Evolutionary conservation across 2,797 vertebrate species (phyloP).

Genomic region (Peromyscus eremicus): DNA sequence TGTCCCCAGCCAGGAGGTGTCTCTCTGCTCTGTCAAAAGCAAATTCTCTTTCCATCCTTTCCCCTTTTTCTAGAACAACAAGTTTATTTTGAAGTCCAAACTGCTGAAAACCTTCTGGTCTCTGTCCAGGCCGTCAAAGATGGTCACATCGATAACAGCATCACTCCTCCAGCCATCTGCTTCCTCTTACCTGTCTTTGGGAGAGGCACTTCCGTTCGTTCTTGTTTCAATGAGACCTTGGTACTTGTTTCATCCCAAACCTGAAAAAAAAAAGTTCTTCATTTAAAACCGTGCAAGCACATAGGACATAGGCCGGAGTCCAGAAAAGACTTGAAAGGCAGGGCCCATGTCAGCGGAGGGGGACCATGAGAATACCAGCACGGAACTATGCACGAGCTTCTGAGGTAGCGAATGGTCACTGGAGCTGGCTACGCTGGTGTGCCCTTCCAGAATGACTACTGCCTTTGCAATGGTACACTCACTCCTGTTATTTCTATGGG

Average conservation of each 20-base stretch:
- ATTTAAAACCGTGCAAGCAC: constrained; percentile 59
- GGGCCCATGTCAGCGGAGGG: not conserved
- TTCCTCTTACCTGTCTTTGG: constrained; percentile 72
- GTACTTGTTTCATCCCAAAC: constrained; percentile 50
- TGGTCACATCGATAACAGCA: not conserved
- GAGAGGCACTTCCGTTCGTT: constrained; percentile 39
- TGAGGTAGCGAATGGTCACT: not conserved
- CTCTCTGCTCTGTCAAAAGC: not conserved
- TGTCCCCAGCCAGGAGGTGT: not conserved
- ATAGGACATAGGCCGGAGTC: not conserved
- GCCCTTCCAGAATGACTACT: not conserved
- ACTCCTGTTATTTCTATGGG: not conserved
- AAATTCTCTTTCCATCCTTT: not conserved
- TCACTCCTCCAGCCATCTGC: not conserved
- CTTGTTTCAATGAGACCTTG: constrained; percentile 64
- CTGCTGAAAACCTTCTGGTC: not conserved
- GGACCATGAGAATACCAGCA: not conserved
- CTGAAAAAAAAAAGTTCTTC: constrained; percentile 74
- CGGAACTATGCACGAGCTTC: rapidly evolving
- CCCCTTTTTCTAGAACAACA: not conserved
- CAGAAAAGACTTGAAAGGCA: not conserved
- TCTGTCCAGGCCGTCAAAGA: not conserved
- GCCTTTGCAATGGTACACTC: not conserved
- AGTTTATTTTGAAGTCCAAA: not conserved
- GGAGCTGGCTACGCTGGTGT: not conserved